Evolutionary conservation across 1,140 invertebrate genomes (phyloP), one percentile per base, ranked within the genome.

Genomic region (Oedothorax gibbosus): DNA sequence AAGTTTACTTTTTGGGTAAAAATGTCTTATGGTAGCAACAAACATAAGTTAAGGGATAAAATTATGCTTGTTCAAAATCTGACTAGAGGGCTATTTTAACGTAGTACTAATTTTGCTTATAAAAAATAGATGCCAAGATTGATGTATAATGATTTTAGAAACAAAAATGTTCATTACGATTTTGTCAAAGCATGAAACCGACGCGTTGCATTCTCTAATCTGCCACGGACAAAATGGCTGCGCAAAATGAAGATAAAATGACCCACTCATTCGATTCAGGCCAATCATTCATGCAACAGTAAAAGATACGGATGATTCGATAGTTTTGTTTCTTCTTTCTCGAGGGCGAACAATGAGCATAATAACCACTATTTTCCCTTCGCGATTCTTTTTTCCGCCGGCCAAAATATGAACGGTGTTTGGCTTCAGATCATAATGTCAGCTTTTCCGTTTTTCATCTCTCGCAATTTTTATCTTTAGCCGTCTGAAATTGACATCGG

Each of bases 241-340:
- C 51, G n/a, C 54, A 15, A 18, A 81, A 81, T 81, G 78, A 81
- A 81, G 78, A 81, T 81, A 81, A 81, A 81, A 81, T 81, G 78
- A 49, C 66, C 15, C 53, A 49, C 78, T 71, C 60, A 81, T 81
- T 81, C 65, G 65, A 71, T 81, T 81, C 66, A 68, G 49, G 62
- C 18, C 78, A 54, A 81, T 81, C 78, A 57, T 71, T 81, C 78
- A 81, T 81, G 78, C 78, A 71, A 71, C 18, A 71, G 60, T 81
- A 62, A 79, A 66, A 81, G 78, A 81, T 81, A 81, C 66, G 78
- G 78, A 80, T 80, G 54, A 80, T 49, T 81, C 54, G 78, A 81
- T 81, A 71, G 77, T 68, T 53, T 51, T 50, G n/a, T 20, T 20
- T 54, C 18, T 68, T 79, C 20, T 66, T 66, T 50, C 18, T 75